Evolutionary conservation across 2,888 invertebrate genomes (phyloP).

Genomic region (Rugalucina vietnamica): DNA sequence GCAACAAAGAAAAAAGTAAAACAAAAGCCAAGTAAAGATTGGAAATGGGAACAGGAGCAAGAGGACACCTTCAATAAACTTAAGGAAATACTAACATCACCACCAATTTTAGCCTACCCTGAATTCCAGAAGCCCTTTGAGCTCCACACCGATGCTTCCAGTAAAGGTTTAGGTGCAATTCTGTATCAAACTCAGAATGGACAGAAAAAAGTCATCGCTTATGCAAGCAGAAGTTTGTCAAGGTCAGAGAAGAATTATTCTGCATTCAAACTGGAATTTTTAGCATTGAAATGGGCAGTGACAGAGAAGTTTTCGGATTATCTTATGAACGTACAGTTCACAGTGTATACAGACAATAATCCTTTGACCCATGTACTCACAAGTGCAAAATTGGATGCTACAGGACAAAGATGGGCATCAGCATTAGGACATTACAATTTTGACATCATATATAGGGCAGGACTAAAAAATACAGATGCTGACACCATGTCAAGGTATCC

Average conservation of each 20-base stretch:
- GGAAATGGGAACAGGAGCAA: no score
- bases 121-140: constrained; percentile 44
- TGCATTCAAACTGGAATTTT: constrained; percentile 49
- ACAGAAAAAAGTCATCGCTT: constrained; percentile 33
- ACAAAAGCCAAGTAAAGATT: no score
- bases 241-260: constrained; percentile 47
- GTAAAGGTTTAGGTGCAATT: constrained; percentile 41
- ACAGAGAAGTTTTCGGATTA: constrained; percentile 52
- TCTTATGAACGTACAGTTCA: constrained; percentile 29
- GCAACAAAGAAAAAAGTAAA: no score
- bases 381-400: constrained; percentile 23
- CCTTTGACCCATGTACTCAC: constrained; percentile 52
- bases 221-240: constrained; percentile 42
- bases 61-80: constrained; percentile 13
- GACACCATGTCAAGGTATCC: constrained; percentile 10
- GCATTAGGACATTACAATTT: constrained; percentile 5
- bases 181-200: constrained; percentile 43
- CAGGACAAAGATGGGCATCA: constrained; percentile 9
- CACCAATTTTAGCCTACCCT: constrained; percentile 30
- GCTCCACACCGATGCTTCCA: constrained; percentile 45
- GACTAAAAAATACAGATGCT: neutral
- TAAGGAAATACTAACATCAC: constrained; percentile 14
- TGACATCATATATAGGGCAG: constrained; percentile 1
- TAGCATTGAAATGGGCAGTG: constrained; percentile 50
- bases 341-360: constrained; percentile 49